These are phyloP conservation scores for Metopia argyrocephala DNA, from an alignment of 2,888 invertebrate genomes.

Conservation along the genomic window DNA sequence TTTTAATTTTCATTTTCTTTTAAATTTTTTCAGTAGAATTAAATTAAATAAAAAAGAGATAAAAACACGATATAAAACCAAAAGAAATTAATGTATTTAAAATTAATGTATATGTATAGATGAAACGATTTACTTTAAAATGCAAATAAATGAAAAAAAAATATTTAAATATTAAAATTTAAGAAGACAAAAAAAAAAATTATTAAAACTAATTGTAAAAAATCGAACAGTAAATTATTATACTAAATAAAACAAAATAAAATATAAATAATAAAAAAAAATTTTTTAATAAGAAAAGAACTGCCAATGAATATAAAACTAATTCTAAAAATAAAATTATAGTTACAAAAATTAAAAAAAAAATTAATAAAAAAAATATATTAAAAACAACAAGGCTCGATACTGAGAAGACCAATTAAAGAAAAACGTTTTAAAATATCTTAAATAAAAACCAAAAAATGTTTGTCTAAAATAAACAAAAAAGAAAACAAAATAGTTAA, in stretches of 20 bases:
- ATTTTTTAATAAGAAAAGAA: slow-evolving; percentile 76
- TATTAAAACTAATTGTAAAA: too few relatives aligned
- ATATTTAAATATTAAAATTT: slow-evolving; percentile 61
- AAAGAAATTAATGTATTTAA: slow-evolving; percentile 51
- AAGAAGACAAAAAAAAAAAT: slow-evolving; percentile 63
- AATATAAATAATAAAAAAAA: slow-evolving; percentile 69
- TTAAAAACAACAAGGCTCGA: slow-evolving; percentile 65
- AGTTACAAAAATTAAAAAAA: slow-evolving; percentile 48
- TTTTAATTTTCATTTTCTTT: too few relatives aligned
- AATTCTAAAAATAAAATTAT: slow-evolving; percentile 66
- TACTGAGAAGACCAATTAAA: slow-evolving; percentile 71
- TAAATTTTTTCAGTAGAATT: too few relatives aligned
- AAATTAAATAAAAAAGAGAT: too few relatives aligned
- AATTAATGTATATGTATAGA: slow-evolving; percentile 72
- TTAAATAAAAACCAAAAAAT: slow-evolving; percentile 31
- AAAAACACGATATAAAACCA: slow-evolving; percentile 16
- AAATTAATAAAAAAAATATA: slow-evolving; percentile 38
- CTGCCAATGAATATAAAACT: slow-evolving; percentile 72
- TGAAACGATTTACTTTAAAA: slow-evolving; percentile 77
- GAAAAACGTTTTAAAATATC: slow-evolving; percentile 50
- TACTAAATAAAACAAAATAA: slow-evolving; percentile 15
- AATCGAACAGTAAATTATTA: too few relatives aligned
- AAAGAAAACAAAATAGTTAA: slow-evolving; percentile 22
- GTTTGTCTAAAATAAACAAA: slow-evolving; percentile 38
- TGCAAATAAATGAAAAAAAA: slow-evolving; percentile 65